phyloP scores from a whole-genome alignment of 2,888 invertebrate species.

The Capitulum mitella region DNA sequence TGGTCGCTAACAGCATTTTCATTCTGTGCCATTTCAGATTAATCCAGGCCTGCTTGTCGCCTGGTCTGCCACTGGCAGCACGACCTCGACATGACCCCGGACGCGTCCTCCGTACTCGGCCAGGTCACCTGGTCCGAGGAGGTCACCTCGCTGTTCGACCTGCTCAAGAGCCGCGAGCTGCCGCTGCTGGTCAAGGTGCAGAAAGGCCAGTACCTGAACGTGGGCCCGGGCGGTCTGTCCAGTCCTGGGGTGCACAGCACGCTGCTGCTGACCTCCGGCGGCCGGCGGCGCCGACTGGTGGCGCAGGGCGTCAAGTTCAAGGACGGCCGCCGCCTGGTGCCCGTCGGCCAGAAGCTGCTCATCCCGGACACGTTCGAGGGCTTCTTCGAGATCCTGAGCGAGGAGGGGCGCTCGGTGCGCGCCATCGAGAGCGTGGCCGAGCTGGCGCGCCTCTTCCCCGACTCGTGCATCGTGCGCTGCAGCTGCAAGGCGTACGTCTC shows the following conservation, averaged over 20 bases:
- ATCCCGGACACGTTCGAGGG: constrained; percentile 86
- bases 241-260: constrained; percentile 80
- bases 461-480: constrained; percentile 65
- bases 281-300: constrained; percentile 74
- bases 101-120: constrained; percentile 1
- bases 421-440: constrained; percentile 83
- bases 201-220: constrained; percentile 85
- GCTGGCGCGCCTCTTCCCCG: constrained; percentile 53
- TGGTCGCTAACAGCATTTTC: too few species aligned
- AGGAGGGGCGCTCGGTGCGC: constrained; percentile 83
- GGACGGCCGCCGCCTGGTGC: constrained; percentile 64
- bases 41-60: too few species aligned
- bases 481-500: constrained; percentile 58
- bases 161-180: constrained; percentile 59
- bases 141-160: constrained; percentile 46
- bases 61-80: too few species aligned
- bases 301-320: constrained; percentile 65
- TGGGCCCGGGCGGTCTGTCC: constrained; percentile 80
- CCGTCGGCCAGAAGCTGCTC: constrained; percentile 71
- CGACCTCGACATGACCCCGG: too few species aligned
- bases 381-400: constrained; percentile 87
- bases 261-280: constrained; percentile 74
- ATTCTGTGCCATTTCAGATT: too few species aligned
- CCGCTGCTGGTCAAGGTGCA: constrained; percentile 85
- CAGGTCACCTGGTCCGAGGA: constrained; percentile 32